A percentile compares a stretch with the other conserved stretches of the same genome.
phyloP scores from a whole-genome alignment of 2,113 vertebrate genomes.

The Clarias macrocephalus region DNA sequence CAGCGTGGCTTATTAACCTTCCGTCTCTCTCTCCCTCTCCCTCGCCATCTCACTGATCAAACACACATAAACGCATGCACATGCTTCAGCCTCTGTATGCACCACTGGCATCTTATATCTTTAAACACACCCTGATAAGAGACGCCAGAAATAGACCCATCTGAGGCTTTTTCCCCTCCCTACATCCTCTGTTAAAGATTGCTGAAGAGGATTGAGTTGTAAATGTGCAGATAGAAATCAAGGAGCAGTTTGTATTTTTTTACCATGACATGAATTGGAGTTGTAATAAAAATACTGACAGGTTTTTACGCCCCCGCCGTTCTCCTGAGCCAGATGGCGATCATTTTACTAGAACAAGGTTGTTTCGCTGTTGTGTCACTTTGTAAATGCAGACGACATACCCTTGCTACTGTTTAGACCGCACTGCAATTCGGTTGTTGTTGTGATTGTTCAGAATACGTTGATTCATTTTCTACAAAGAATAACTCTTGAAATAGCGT shows the following conservation, averaged over 20 bases:
- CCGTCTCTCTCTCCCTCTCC: no score
- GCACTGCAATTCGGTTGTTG: not conserved
- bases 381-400: not conserved
- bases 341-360: not conserved
- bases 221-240: not conserved
- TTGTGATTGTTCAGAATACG: not conserved
- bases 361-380: not conserved
- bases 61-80: not conserved
- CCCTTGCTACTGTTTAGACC: not conserved
- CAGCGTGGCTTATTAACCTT: not conserved
- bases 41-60: not conserved
- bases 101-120: not conserved
- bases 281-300: not conserved
- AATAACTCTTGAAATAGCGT: no score
- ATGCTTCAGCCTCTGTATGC: not conserved
- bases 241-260: not conserved
- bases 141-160: not conserved
- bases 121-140: constrained; percentile 1
- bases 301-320: not conserved
- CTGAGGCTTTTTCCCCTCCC: not conserved
- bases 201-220: not conserved
- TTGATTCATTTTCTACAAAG: not conserved
- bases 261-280: not conserved
- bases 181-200: not conserved
- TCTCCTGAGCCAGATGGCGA: not conserved